These are phyloP conservation scores for Drosophila paranaensis DNA, from an alignment of 2,888 invertebrate species.

Conservation along the genomic window DNA sequence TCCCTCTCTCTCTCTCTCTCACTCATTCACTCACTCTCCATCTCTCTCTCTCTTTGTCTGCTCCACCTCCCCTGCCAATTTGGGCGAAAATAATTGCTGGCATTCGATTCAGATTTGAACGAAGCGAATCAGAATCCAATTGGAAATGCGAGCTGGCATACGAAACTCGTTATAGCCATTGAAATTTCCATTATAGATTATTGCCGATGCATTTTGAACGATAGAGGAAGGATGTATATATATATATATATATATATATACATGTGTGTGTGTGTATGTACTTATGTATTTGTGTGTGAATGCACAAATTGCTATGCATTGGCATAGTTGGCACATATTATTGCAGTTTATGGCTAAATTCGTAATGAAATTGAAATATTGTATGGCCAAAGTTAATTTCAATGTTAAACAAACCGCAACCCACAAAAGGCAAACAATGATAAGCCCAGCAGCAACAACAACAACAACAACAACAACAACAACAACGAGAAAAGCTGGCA, in stretches of 20 bases:
- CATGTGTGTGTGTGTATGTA: background rate
- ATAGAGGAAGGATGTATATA: background rate
- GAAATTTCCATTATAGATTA: constrained; percentile 30
- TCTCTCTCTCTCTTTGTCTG: background rate
- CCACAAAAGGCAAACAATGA: constrained; percentile 57
- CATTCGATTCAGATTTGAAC: constrained; percentile 25
- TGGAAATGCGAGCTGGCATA: constrained; percentile 32
- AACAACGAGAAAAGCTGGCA: constrained; percentile 24
- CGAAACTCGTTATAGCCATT: constrained; percentile 39
- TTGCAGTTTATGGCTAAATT: constrained; percentile 6
- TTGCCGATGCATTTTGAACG: constrained; percentile 13
- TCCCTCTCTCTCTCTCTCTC: background rate
- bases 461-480: constrained; percentile 23
- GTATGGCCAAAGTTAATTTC: constrained; percentile 56
- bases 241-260: no score
- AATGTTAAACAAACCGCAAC: constrained; percentile 69
- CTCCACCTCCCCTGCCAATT: background rate
- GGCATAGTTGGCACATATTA: constrained; percentile 8
- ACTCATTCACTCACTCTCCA: background rate
- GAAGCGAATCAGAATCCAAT: constrained; percentile 37
- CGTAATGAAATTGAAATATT: constrained; percentile 41
- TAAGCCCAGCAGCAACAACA: constrained; percentile 24
- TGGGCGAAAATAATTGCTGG: constrained; percentile 38
- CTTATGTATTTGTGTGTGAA: background rate
- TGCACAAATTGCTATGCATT: constrained; percentile 13